Base-by-base conservation (phyloP, 2,888 invertebrate species). In the Temnothorax ravouxi region DNA sequence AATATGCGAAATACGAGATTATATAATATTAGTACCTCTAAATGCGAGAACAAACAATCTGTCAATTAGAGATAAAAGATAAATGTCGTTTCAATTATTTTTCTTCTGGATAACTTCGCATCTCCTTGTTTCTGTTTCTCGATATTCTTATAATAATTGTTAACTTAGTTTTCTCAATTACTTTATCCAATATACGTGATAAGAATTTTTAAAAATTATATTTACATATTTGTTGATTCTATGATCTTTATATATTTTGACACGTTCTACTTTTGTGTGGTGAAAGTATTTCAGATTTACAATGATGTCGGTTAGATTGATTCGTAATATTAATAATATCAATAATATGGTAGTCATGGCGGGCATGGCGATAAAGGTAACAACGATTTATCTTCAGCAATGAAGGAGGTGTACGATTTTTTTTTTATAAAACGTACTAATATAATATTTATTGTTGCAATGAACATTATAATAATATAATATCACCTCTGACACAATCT, bases 401-500 rank as follows among this genome's bases (percentile, higher is more conserved):
- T 75, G 72, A 85, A 84, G 88, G 85, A 76, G 77, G 85, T 89
- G 50, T 81, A 59, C 84, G 85, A 91, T 21, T 66, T 66, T 93
- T 93, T 66, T 66, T 93, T 94, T 95, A 94, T 94, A 94, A 95
- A 95, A 95, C 94, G 94, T 94, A 94, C 94, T 94, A 94, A 95
- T 94, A 95, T 95, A 94, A 94, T 94, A 94, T 95, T 95, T 94
- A 95, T 94, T 95, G 94, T 94, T 93, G 93, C 91, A 94, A 94
- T 95, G 93, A 94, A 94, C 94, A 94, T 94, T 91, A 92, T 94
- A 95, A 94, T 94, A 94, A 93, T 94, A 94, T 94, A 95, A 95
- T 95, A 95, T 95, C 95, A 95, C 95, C 94, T 95, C 94, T 94
- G 94, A 94, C 94, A 94, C 94, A 95, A 95, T 95, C 95, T 95